A percentile compares a stretch with the other conserved stretches of the same genome.
These are phyloP conservation scores for Pagrus major DNA, from an alignment of 2,113 vertebrate species.

Conservation along the genomic window DNA sequence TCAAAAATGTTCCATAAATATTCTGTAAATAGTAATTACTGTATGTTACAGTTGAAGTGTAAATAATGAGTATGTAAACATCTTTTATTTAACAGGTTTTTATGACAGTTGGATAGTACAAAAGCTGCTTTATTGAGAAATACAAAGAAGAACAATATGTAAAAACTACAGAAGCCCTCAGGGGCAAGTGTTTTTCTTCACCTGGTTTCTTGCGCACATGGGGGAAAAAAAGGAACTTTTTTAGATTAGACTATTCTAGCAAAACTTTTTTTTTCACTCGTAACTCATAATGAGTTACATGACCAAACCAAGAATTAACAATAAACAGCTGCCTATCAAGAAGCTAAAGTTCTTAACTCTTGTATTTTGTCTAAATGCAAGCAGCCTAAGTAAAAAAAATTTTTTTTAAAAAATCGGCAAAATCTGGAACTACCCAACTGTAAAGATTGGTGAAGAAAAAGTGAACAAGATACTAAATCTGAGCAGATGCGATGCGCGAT, in stretches of 20 bases:
- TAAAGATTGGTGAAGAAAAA: too few relatives aligned
- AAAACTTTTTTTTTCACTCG: too few relatives aligned
- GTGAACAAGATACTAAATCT: too few relatives aligned
- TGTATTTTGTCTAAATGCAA: not conserved
- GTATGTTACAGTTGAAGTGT: not conserved
- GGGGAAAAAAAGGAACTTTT: too few relatives aligned
- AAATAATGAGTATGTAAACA: not conserved
- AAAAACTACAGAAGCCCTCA: not conserved
- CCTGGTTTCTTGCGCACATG: too few relatives aligned
- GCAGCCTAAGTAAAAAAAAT: not conserved
- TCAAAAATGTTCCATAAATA: not conserved
- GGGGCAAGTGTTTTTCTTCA: too few relatives aligned
- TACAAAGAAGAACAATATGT: not conserved
- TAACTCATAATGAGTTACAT: not conserved
- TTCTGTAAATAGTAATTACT: constrained; percentile 57
- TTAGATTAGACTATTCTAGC: too few relatives aligned
- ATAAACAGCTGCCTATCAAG: not conserved
- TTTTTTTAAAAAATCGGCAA: not conserved
- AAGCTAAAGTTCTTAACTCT: not conserved
- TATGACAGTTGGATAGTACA: not conserved
- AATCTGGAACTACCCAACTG: not conserved
- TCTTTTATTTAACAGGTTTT: not conserved
- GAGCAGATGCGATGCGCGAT: too few relatives aligned
- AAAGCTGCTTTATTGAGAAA: constrained; percentile 40
- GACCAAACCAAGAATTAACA: not conserved